phyloP scores from a whole-genome alignment of 2,888 invertebrate genomes.

The Eupeodes latifasciatus region DNA sequence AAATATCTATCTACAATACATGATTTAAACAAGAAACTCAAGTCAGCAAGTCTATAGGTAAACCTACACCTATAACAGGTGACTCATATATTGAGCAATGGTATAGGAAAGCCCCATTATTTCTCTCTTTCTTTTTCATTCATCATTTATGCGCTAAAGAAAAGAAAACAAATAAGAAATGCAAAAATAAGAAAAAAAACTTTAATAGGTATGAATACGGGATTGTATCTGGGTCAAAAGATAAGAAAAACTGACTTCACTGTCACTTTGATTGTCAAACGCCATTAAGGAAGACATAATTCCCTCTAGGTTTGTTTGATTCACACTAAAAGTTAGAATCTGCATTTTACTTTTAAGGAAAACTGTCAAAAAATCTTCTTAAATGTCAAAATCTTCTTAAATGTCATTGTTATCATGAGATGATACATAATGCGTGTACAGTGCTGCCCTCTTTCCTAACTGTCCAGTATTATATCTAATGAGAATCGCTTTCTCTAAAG shows the following conservation, averaged over 20 bases:
- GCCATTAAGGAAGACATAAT: conserved; percentile 5
- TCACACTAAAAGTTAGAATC: neutral
- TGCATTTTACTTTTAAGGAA: neutral
- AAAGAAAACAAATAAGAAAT: conserved; percentile 3
- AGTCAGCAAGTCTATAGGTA: conserved; percentile 7
- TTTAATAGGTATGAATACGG: conserved; percentile 3
- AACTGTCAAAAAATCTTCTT: conserved; percentile 4
- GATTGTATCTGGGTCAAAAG: conserved; percentile 61
- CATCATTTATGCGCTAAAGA: neutral
- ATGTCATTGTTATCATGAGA: neutral
- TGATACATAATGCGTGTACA: neutral
- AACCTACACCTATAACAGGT: conserved; percentile 16
- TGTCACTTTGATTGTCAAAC: neutral
- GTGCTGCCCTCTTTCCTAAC: neutral
- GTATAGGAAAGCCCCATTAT: conserved; percentile 70
- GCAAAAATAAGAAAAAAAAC: conserved; percentile 34
- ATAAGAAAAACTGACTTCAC: conserved; percentile 15
- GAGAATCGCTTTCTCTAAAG: no score
- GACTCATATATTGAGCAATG: conserved; percentile 43
- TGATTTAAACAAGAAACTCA: conserved; percentile 45
- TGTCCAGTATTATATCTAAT: no score
- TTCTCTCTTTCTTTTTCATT: conserved; percentile 13
- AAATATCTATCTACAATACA: neutral
- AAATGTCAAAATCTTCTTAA: neutral
- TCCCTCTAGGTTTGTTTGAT: no score